Conservation (phyloP, 2,888 invertebrate genomes). For the Latrodectus hesperus region DNA sequence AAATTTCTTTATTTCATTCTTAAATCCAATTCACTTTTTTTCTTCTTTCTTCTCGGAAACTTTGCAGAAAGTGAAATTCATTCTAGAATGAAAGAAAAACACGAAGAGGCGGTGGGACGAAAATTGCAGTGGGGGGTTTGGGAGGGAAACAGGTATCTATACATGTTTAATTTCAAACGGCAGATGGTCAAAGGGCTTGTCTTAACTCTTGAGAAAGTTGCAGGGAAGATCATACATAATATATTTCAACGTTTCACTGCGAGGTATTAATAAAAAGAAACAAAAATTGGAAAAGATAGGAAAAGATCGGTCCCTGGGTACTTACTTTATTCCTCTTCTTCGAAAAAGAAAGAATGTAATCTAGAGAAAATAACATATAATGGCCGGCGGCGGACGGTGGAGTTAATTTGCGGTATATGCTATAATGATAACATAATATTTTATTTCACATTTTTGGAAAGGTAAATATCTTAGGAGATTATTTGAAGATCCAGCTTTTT, state of each 20-base stretch:
- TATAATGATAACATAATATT: constrained; percentile 12
- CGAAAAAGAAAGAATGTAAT: constrained; percentile 8
- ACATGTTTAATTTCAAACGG: constrained; percentile 51
- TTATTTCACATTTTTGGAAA: neutral
- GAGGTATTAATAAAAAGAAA: constrained; percentile 15
- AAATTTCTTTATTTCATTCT: constrained; percentile 4
- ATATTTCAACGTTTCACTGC: constrained; percentile 25
- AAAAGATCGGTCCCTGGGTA: constrained; percentile 16
- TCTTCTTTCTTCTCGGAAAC: neutral
- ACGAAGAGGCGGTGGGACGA: neutral
- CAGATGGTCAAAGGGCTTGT: constrained; percentile 27
- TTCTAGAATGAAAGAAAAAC: neutral
- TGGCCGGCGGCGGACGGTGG: neutral
- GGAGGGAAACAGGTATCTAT: neutral
- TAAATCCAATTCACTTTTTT: neutral
- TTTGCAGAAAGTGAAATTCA: constrained; percentile 9
- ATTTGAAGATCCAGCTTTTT: too few species aligned
- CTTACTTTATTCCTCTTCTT: constrained; percentile 9
- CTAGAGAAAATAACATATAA: constrained; percentile 12
- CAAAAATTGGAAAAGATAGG: constrained; percentile 10
- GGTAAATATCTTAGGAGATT: neutral
- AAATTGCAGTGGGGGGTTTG: constrained; percentile 7
- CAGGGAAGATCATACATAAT: constrained; percentile 39
- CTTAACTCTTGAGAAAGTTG: constrained; percentile 24
- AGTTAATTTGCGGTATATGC: neutral